Evolutionary conservation across 2,797 vertebrate genomes (phyloP), one percentile per base, ranked within the genome.

Genomic region (Danio albolineatus): DNA sequence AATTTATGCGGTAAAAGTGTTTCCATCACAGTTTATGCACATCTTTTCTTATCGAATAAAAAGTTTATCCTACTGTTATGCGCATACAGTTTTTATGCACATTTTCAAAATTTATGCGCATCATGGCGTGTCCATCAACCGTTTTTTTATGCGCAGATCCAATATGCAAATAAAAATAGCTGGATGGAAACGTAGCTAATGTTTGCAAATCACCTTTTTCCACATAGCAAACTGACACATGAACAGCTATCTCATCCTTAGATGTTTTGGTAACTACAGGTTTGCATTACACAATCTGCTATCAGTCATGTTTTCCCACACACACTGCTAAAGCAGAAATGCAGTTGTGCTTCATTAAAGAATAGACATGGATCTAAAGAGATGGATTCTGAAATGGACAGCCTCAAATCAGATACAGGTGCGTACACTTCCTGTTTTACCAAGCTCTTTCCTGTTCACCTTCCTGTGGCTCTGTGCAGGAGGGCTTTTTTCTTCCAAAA

Each of bases 391-490:
- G 88, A 86, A 90, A 88, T 86, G 88, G 91, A 92, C 92, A 89
- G 91, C 86, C 91, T 89, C 88, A 92, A 93, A 93, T 93, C 90
- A 91, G 89, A 91, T 84, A 88, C 91, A 93, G 92, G 92, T 93
- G 92, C 87, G 87, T 92, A 90, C 90, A 92, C 92, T 92, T 92
- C 90, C 91, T 91, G 84, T 87, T 88, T 88, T 78, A 56, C 36
- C 56, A 78, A 78, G 57, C 56, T 28, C 59, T 79, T 79, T 79
- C 69, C 77, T 72, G 67, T 79, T 79, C 77, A 79, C 77, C 77
- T 79, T 79, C 67, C 77, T 43, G 44, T 79, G 77, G 67, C 76
- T 78, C 65, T 51, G 38, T 78, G 66, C 66, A 70, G 66, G 66
- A 78, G 78, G 76, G 70, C 54, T 64, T 17, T 49, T 64, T 61